Evolutionary conservation across 2,797 vertebrate genomes (phyloP).

Genomic region (Pseudomugil gertrudae): DNA sequence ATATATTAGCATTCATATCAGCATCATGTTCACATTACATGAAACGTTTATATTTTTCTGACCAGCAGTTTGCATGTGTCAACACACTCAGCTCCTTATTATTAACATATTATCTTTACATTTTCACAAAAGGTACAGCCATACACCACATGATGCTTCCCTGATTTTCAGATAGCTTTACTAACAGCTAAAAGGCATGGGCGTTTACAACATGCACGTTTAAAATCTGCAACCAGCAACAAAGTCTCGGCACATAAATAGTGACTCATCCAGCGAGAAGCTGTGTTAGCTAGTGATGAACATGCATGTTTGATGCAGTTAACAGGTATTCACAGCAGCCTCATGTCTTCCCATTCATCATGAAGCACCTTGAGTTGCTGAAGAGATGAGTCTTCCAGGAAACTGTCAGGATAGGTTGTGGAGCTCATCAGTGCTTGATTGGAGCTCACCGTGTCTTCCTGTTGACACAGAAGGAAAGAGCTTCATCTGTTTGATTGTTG

Average conservation of each 20-base stretch:
- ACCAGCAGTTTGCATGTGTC: constrained; percentile 60
- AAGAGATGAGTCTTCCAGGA: constrained; percentile 22
- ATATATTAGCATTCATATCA: constrained; percentile 10
- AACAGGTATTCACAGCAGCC: constrained; percentile 37
- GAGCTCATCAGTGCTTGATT: not conserved
- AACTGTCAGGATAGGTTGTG: not conserved
- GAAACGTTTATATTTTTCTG: constrained; percentile 36
- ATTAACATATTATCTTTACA: constrained; percentile 35
- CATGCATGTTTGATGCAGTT: constrained; percentile 28
- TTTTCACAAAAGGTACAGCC: constrained; percentile 31
- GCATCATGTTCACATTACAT: not conserved
- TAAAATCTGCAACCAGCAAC: constrained; percentile 8
- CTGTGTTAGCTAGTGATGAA: constrained; percentile 24
- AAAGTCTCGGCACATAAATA: constrained; percentile 29
- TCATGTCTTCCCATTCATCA: not conserved
- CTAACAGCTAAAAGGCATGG: constrained; percentile 32
- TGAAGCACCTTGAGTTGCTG: not conserved
- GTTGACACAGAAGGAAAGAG: constrained; percentile 11
- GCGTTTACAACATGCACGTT: constrained; percentile 30
- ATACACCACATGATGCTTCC: constrained; percentile 35
- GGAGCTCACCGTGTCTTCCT: not conserved
- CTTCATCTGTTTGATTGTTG: not conserved
- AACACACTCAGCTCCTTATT: constrained; percentile 31
- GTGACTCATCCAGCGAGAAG: constrained; percentile 40
- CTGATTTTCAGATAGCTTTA: constrained; percentile 50